Base-by-base conservation (phyloP, 2,113 vertebrate genomes). In the Daboia siamensis region DNA sequence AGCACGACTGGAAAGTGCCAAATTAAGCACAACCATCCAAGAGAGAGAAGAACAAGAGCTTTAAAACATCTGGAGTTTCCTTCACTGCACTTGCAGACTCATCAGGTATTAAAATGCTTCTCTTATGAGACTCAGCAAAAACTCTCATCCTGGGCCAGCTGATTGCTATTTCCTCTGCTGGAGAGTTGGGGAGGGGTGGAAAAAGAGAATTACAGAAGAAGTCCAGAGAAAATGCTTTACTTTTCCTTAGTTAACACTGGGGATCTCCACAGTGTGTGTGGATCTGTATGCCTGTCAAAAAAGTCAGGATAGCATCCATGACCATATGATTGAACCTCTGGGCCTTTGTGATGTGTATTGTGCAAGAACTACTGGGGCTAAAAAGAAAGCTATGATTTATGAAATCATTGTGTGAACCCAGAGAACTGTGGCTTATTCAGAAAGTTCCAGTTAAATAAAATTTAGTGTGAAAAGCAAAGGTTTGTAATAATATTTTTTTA, bases 91-190 rank as follows among this genome's bases (percentile, higher is more conserved):
- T 10, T 0, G 1, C 9, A 0, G 13, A 90, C 93, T 94, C 48
- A 95, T 89, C 91, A 1, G 92, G 0, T 0, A 20, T 93, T 90
- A 94, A 2, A 0, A 92, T 92, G 12, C 95, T 90, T n/a, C 94
- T 92, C 0, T 93, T 86, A 48, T 95, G 94, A 0, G 95, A 94
- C 26, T 95, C 94, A 3, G 95, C 95, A 1, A 94, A 95, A 3
- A 94, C 94, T 0, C 94, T 93, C 88, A 95, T 95, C 23, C 92
- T 69, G 0, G 92, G 94, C 95, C 95, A 95, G 23, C 92, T 94
- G 92, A 94, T 94, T 86, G 95, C 92, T n/a, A 95, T 95, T 48
- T 94, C 94, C 46, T 95, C 93, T 0, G 93, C 93, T 95, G 0
- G 24, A 21, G 20, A 9, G 23, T 89, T 24, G 5, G 55, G 55